These are phyloP conservation scores for Macrophya annulata DNA, from an alignment of 2,888 invertebrate species.

Conservation along the genomic window DNA sequence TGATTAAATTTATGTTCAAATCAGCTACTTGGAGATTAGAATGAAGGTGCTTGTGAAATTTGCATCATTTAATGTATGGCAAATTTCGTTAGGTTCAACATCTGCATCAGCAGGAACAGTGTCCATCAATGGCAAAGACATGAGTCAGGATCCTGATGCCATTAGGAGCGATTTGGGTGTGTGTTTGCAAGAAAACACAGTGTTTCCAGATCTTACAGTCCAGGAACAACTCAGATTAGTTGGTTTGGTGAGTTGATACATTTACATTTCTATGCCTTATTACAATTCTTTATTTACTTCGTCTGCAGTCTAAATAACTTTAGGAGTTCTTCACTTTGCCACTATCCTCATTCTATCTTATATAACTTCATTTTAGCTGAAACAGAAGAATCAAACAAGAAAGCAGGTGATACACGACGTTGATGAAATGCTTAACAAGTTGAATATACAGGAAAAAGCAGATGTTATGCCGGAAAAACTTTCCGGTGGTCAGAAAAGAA, in stretches of 20 bases:
- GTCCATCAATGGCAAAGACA: conserved; percentile 87
- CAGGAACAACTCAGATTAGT: conserved; percentile 93
- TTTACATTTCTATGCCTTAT: conserved; percentile 16
- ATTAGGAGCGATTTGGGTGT: conserved; percentile 91
- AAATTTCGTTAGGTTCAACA: conserved; percentile 83
- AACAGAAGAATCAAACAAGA: conserved; percentile 80
- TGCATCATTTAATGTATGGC: not conserved
- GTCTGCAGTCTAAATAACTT: not conserved
- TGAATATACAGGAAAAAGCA: conserved; percentile 83
- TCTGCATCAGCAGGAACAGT: conserved; percentile 88
- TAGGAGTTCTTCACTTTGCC: conserved; percentile 25
- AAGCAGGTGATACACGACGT: conserved; percentile 81
- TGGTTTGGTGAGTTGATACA: conserved; percentile 83
- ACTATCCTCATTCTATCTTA: not conserved
- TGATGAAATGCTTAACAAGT: conserved; percentile 80
- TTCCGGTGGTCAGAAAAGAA: conserved; percentile 95
- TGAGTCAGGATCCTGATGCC: conserved; percentile 83
- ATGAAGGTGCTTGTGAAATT: not conserved
- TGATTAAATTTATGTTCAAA: not conserved
- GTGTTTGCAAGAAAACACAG: conserved; percentile 95
- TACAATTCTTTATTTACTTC: not conserved
- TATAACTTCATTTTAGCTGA: conserved; percentile 86
- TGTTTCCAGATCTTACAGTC: conserved; percentile 92
- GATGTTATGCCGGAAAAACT: conserved; percentile 82
- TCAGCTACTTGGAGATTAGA: not conserved